These are phyloP conservation scores for Thamnophis sirtalis DNA, from an alignment of 2,113 vertebrate genomes.

Conservation along the genomic window DNA sequence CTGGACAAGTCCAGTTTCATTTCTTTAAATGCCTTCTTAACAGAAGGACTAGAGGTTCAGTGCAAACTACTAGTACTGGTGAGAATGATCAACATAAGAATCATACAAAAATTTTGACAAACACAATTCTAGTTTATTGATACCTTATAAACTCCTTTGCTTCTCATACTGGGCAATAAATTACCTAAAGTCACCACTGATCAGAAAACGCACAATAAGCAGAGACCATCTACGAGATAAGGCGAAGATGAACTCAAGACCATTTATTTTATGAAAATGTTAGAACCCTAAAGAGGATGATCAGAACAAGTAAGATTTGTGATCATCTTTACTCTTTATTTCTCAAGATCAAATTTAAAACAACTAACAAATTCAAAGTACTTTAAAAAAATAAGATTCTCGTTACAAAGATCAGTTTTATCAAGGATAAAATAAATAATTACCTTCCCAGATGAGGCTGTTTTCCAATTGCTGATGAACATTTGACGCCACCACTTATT, in stretches of 20 bases:
- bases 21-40: slow-evolving; percentile 1
- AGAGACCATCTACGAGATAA: not conserved
- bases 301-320: not conserved
- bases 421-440: not conserved
- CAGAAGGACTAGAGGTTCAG: slow-evolving; percentile 20
- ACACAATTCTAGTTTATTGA: slow-evolving; percentile 8
- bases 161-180: slow-evolving; percentile 34
- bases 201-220: not conserved
- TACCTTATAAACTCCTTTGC: slow-evolving; percentile 9
- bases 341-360: not conserved
- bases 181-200: not conserved
- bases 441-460: not conserved
- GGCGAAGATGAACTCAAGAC: not conserved
- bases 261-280: not conserved
- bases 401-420: not conserved
- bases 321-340: not conserved
- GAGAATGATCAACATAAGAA: not conserved
- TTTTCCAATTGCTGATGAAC: not conserved
- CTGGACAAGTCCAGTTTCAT: slow-evolving; percentile 23
- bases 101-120: not conserved
- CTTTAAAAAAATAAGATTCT: not conserved
- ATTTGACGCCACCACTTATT: not conserved
- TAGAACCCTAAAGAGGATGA: not conserved
- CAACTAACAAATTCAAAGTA: not conserved
- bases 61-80: slow-evolving; percentile 24